phyloP scores from a whole-genome alignment of 2,888 invertebrate species.

The Mimumesa dahlbomi region DNA sequence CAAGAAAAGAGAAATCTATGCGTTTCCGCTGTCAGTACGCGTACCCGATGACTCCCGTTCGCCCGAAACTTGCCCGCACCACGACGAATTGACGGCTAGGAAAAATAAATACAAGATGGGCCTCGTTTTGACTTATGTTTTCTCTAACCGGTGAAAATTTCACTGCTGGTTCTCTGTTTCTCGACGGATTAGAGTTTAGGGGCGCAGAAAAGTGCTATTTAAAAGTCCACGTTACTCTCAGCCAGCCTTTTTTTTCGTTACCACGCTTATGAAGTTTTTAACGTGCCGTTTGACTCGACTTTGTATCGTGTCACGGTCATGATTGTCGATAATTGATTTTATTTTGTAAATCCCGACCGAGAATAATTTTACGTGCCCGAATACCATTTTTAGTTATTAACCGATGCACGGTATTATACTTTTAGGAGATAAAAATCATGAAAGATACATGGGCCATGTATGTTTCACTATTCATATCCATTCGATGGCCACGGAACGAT shows the following conservation, averaged over 20 bases:
- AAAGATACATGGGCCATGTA: slow-evolving; percentile 35
- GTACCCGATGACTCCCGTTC: slow-evolving; percentile 26
- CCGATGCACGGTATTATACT: slow-evolving; percentile 11
- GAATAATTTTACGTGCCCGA: too few relatives aligned
- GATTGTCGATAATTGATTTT: too few relatives aligned
- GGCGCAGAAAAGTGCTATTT: too few relatives aligned
- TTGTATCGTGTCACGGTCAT: too few relatives aligned
- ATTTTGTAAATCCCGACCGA: too few relatives aligned
- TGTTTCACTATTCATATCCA: slow-evolving; percentile 30
- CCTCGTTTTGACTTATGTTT: slow-evolving; percentile 16
- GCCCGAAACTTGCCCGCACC: slow-evolving; percentile 30
- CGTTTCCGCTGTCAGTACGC: slow-evolving; percentile 47
- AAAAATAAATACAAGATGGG: slow-evolving; percentile 39
- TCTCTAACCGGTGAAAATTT: slow-evolving; percentile 30
- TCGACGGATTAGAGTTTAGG: too few relatives aligned
- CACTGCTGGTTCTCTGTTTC: background rate
- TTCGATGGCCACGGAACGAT: slow-evolving; percentile 22
- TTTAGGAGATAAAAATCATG: slow-evolving; percentile 34
- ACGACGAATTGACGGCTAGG: slow-evolving; percentile 28
- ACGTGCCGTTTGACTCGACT: too few relatives aligned
- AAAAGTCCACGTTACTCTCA: too few relatives aligned
- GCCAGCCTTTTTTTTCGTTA: too few relatives aligned
- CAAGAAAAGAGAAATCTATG: slow-evolving; percentile 44
- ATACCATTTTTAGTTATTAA: background rate
- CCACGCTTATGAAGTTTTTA: too few relatives aligned